These are phyloP conservation scores for Centropus bengalensis DNA, from an alignment of 2,113 vertebrate genomes.

Conservation along the genomic window DNA sequence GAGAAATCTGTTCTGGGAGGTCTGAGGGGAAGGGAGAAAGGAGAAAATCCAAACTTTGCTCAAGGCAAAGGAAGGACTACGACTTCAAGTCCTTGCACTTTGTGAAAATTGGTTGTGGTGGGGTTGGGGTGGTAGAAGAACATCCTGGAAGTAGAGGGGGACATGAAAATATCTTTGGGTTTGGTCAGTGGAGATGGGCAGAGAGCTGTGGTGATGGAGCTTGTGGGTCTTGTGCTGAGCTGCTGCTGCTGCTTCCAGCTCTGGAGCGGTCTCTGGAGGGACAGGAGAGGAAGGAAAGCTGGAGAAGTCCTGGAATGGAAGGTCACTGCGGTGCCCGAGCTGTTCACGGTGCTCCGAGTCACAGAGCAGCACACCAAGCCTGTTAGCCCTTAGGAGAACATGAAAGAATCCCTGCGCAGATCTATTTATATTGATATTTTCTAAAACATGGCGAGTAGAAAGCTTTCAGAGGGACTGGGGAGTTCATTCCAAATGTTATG, in stretches of 20 bases:
- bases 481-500: background rate
- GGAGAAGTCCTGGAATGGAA: background rate
- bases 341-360: background rate
- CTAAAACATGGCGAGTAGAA: background rate
- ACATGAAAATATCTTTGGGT: background rate
- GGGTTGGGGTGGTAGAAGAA: background rate
- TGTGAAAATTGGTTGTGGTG: background rate
- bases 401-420: background rate
- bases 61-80: background rate
- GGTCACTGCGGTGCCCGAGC: background rate
- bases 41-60: background rate
- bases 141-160: background rate
- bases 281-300: background rate
- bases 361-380: background rate
- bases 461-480: background rate
- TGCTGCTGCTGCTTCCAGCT: rapidly evolving
- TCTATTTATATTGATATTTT: background rate
- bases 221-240: rapidly evolving
- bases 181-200: rapidly evolving
- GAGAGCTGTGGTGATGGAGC: background rate
- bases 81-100: background rate
- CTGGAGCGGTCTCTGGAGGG: background rate
- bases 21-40: background rate
- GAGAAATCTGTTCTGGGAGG: background rate
- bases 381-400: background rate